Conservation (phyloP, 1,140 invertebrate species). For the Caenorhabditis tropicalis region DNA sequence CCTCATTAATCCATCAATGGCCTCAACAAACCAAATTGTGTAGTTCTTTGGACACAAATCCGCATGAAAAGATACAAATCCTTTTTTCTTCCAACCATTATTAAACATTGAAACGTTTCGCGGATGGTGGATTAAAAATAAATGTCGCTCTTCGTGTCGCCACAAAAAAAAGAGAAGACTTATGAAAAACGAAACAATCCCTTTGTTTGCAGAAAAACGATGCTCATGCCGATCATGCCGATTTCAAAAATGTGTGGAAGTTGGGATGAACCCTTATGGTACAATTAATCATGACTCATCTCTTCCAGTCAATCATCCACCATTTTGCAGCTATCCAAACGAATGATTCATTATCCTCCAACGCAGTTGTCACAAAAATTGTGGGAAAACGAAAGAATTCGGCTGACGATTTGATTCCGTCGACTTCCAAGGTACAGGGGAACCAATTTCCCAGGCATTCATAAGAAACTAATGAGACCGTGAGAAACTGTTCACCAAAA, state of each 20-base stretch:
- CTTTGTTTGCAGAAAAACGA: constrained; percentile 52
- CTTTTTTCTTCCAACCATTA: background rate
- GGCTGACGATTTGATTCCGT: background rate
- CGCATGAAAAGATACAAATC: background rate
- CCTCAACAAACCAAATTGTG: background rate
- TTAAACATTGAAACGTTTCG: background rate
- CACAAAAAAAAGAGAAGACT: background rate
- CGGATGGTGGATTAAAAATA: background rate
- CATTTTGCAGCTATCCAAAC: constrained; percentile 41
- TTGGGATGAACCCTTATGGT: constrained; percentile 55
- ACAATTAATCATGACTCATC: background rate
- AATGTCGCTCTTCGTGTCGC: background rate
- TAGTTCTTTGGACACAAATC: background rate
- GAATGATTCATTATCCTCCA: constrained; percentile 25
- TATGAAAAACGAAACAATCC: background rate
- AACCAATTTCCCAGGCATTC: background rate
- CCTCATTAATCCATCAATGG: background rate
- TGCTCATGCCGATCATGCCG: constrained; percentile 54
- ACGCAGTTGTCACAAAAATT: constrained; percentile 38
- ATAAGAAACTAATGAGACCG: background rate
- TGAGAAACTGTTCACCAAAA: background rate
- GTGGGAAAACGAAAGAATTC: constrained; percentile 41
- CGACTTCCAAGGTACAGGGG: background rate
- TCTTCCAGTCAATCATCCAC: background rate
- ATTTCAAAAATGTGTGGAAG: constrained; percentile 53